phyloP scores from a whole-genome alignment of 23 tunicate species.

The Ciona savignyi region DNA sequence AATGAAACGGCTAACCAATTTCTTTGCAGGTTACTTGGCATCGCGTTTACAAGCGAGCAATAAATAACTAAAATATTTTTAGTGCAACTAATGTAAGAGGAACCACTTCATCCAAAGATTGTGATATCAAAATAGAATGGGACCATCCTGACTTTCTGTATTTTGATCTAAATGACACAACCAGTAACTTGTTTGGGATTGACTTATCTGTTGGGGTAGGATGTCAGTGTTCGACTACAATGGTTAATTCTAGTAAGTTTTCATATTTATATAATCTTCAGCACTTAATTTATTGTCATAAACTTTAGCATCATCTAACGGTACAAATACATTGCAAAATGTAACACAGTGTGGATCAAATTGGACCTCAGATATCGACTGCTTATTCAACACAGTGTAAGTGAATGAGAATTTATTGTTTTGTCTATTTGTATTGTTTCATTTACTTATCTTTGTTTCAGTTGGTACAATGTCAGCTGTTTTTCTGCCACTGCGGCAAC shows the following conservation, averaged over 20 bases:
- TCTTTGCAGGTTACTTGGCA: slow-evolving; percentile 30
- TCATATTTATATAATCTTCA: too few species aligned
- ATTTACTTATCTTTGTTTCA: neutral
- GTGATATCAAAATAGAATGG: slow-evolving; percentile 24
- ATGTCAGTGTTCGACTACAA: slow-evolving; percentile 1
- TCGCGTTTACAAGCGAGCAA: too few species aligned
- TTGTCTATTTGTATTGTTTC: too few species aligned
- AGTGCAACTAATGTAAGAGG: slow-evolving; percentile 3
- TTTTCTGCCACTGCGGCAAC: slow-evolving; percentile 6
- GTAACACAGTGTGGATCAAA: neutral
- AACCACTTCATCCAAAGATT: slow-evolving; percentile 3
- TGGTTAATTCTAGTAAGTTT: neutral
- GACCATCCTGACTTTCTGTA: slow-evolving; percentile 16
- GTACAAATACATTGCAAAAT: too few species aligned
- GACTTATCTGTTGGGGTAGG: neutral
- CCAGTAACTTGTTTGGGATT: slow-evolving; percentile 7
- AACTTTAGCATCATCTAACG: too few species aligned
- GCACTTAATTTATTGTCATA: too few species aligned
- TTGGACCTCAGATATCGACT: neutral
- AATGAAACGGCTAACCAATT: slow-evolving; percentile 10
- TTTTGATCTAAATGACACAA: neutral
- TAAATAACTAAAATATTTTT: neutral
- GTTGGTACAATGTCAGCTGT: slow-evolving; percentile 19
- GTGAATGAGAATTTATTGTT: too few species aligned
- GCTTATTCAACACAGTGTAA: neutral